A percentile compares a stretch with the other conserved stretches of the same genome.
These are phyloP conservation scores for Pyrrhosoma nymphula DNA, from an alignment of 2,888 invertebrate species.

Conservation along the genomic window DNA sequence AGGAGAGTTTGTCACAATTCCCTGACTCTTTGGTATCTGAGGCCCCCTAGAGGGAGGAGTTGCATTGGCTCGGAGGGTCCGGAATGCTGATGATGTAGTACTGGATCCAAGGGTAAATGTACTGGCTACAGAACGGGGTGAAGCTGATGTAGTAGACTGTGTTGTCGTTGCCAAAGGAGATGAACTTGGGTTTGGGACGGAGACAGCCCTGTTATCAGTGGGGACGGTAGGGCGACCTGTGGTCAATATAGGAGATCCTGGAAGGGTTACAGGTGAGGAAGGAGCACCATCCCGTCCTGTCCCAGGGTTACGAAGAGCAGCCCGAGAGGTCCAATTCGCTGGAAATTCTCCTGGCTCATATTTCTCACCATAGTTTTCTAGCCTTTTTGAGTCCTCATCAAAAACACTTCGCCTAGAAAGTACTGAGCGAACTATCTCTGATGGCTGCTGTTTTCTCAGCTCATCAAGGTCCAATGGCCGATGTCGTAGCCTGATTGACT, in stretches of 20 bases:
- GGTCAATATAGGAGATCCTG: constrained; percentile 69
- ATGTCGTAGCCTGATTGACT: constrained; percentile 83
- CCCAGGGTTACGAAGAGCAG: constrained; percentile 56
- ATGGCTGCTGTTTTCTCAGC: constrained; percentile 91
- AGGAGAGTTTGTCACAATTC: constrained; percentile 68
- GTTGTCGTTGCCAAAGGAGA: constrained; percentile 24
- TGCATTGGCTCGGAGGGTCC: constrained; percentile 59
- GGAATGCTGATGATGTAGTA: constrained; percentile 69
- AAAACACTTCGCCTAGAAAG: constrained; percentile 96
- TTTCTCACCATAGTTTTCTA: constrained; percentile 92
- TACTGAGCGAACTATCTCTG: constrained; percentile 95
- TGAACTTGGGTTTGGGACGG: constrained; percentile 54
- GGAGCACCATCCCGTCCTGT: constrained; percentile 70
- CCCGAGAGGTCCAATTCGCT: constrained; percentile 57
- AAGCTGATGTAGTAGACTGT: constrained; percentile 70
- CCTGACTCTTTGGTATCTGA: constrained; percentile 63
- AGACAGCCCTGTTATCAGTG: constrained; percentile 59
- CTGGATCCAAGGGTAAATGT: constrained; percentile 71
- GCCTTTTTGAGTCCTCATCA: constrained; percentile 95
- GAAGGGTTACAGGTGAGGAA: constrained; percentile 69
- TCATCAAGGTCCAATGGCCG: constrained; percentile 88
- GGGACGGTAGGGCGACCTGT: constrained; percentile 65
- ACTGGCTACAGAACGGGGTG: constrained; percentile 70
- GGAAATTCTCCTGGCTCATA: constrained; percentile 85
- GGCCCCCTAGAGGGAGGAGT: constrained; percentile 55